Base-by-base conservation (phyloP, 1,140 invertebrate species). In the Philotrypesis tridentata region DNA sequence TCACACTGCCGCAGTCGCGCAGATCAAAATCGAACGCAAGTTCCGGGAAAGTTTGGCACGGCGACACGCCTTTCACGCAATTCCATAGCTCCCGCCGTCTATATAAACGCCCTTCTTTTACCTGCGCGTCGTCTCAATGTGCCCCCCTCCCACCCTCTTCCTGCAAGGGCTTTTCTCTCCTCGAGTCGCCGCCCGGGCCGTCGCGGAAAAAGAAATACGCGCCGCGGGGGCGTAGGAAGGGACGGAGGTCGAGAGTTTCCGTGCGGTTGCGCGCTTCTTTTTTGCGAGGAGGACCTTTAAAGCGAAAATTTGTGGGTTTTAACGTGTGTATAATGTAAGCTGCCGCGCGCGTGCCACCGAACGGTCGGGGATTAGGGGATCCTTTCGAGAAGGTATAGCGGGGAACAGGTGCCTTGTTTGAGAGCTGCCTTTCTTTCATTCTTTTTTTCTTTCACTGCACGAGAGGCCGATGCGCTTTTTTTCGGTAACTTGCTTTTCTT, bases 61-160 rank as follows among this genome's bases (percentile, higher is more conserved):
- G n/a, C 70, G 33, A 55, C 61, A 73, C 70, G 31, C 61, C 71
- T 80, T 80, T 80, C 48, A 80, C 71, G 60, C 23, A 67, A 80
- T 80, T 80, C 37, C 67, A 33, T n/a, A n/a, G n/a, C n/a, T n/a
- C n/a, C n/a, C n/a, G n/a, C n/a, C n/a, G n/a, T n/a, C n/a, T n/a
- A n/a, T n/a, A n/a, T n/a, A n/a, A n/a, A n/a, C n/a, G n/a, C n/a
- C n/a, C n/a, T n/a, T n/a, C n/a, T n/a, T n/a, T n/a, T n/a, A n/a
- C n/a, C n/a, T n/a, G n/a, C n/a, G n/a, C n/a, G n/a, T n/a, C n/a
- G n/a, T n/a, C n/a, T n/a, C n/a, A n/a, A n/a, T n/a, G n/a, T n/a
- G n/a, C n/a, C n/a, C n/a, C n/a, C n/a, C n/a, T n/a, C 55, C 14
- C n/a, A 60, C 48, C 23, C 60, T 48, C 48, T 17, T 31, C 60